Evolutionary conservation across 2,888 invertebrate genomes (phyloP), one percentile per base, ranked within the genome.

Genomic region (Himalopsyche japonica): DNA sequence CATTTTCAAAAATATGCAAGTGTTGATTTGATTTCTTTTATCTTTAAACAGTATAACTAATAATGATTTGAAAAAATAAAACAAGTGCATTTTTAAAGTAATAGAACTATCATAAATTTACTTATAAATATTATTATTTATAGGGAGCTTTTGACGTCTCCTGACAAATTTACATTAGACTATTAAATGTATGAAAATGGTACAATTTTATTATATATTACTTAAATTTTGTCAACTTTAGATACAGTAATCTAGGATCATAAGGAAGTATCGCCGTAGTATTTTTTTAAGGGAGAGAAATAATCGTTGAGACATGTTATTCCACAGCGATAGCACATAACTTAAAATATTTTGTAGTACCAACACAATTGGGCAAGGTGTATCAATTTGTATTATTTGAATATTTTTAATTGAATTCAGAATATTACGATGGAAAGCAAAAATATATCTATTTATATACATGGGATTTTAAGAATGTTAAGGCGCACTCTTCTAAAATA

Each of bases 141-240:
- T 70, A 70, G 70, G 70, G 70, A 27, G 70, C 20, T 27, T 70
- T 70, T 70, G 20, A 70, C 4, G 70, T 70, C 70, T 20, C 70
- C 70, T 70, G 70, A 70, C 70, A 27, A 70, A 70, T 70, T 70
- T 70, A 70, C 70, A 70, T 70, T 70, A 70, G 30, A 70, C 70
- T 70, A 70, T 70, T 70, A 70, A 70, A 70, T 70, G 70, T 70
- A 70, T 70, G 70, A 70, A 70, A 70, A 70, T 70, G 70, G 70
- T 70, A 70, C 70, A 70, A 70, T 70, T 70, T 70, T 27, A 70
- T 70, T 70, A 70, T 30, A 70, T 27, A 64, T n/a, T 64, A 64
- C 64, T 64, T 64, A 70, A 70, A 70, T 70, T 70, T 70, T 70
- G 70, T 70, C 70, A 70, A 70, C 27, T 24, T 70, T 70, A 70